Evolutionary conservation across 92 coral and sea anemone species (phyloP).

Genomic region (Zoanthus gigantus): DNA sequence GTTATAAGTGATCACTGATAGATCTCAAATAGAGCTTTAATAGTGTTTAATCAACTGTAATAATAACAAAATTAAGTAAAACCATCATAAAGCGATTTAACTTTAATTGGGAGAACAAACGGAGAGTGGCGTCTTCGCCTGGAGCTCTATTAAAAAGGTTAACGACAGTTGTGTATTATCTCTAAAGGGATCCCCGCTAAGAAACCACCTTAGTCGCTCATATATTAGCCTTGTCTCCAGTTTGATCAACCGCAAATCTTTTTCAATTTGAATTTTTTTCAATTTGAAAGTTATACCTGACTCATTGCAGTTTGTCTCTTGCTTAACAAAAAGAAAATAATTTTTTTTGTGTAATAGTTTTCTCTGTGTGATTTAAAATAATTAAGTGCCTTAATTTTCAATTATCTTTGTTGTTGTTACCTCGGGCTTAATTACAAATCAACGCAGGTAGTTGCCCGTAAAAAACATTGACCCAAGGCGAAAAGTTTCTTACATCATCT

Average conservation of each 20-base stretch:
- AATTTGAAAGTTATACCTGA: neutral
- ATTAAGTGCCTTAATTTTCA: neutral
- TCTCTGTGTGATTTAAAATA: neutral
- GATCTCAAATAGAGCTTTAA: conserved; percentile 33
- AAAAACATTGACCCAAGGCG: conserved; percentile 3
- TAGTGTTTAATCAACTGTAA: conserved; percentile 35
- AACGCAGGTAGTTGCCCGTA: neutral
- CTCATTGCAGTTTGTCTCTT: neutral
- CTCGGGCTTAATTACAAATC: neutral
- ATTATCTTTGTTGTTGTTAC: neutral
- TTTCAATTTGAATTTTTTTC: neutral
- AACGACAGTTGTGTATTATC: conserved; percentile 1
- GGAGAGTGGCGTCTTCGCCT: neutral
- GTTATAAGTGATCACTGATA: conserved; percentile 13
- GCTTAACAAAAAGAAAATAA: neutral
- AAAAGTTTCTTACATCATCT: neutral
- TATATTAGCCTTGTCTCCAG: neutral
- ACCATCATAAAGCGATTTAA: conserved; percentile 33
- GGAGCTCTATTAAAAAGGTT: conserved; percentile 45
- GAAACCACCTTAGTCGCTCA: conserved; percentile 23
- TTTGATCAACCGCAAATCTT: neutral
- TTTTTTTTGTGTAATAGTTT: neutral
- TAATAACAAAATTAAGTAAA: conserved; percentile 9
- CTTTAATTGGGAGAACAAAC: conserved; percentile 24
- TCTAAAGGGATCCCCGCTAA: conserved; percentile 30